Conservation (phyloP, 1,140 invertebrate genomes). For the Anoplophora glabripennis region DNA sequence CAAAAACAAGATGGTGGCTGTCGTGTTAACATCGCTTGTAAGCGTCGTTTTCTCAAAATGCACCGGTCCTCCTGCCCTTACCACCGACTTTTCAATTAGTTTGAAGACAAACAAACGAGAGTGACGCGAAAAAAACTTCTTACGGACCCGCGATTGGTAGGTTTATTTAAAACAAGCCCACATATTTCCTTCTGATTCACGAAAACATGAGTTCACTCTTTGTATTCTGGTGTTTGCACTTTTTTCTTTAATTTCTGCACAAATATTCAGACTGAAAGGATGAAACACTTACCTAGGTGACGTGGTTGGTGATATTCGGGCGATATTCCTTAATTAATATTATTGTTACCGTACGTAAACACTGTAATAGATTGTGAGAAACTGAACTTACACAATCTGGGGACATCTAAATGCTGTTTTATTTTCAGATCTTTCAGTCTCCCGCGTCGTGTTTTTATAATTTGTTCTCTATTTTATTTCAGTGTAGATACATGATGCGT, state of each 20-base stretch:
- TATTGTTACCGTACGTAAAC: slow-evolving; percentile 29
- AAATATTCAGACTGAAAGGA: no score
- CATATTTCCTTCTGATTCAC: slow-evolving; percentile 21
- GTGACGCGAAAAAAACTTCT: not conserved
- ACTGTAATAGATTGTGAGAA: slow-evolving; percentile 36
- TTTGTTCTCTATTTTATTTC: slow-evolving; percentile 17
- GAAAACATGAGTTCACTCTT: slow-evolving; percentile 26
- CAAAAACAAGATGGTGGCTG: slow-evolving; percentile 46
- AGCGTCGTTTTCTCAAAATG: slow-evolving; percentile 1
- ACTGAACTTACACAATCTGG: slow-evolving; percentile 45
- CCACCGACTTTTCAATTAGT: not conserved
- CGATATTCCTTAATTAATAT: no score
- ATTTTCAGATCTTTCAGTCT: slow-evolving; percentile 48
- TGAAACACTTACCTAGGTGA: no score
- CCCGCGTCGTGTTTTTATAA: slow-evolving; percentile 45
- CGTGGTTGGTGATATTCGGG: no score
- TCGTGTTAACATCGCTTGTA: slow-evolving; percentile 34
- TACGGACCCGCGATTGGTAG: not conserved
- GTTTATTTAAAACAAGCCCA: slow-evolving; percentile 15
- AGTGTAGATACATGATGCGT: no score
- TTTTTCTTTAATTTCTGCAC: no score
- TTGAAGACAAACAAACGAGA: no score
- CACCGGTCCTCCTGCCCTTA: not conserved
- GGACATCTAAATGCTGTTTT: slow-evolving; percentile 48
- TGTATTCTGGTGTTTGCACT: not conserved